phyloP scores from a whole-genome alignment of 1,140 invertebrate genomes.

The Hyles euphorbiae region DNA sequence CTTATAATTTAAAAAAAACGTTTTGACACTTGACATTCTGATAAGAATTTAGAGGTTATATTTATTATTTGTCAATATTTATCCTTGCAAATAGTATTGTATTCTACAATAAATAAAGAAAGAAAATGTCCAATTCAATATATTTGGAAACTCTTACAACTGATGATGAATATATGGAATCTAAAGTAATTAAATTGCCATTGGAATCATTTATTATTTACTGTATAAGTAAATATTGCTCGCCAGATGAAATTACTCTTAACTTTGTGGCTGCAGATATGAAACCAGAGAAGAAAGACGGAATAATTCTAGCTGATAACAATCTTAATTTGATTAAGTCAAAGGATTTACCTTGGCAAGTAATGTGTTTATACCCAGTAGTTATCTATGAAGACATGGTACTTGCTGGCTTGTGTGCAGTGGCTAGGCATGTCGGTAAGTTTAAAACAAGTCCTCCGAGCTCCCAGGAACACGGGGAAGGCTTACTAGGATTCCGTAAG shows the following conservation, averaged over 20 bases:
- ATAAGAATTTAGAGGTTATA: no score
- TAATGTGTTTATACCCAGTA: constrained; percentile 77
- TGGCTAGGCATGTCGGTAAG: constrained; percentile 81
- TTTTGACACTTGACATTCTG: no score
- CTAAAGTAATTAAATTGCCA: constrained; percentile 23
- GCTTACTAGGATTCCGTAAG: constrained; percentile 84
- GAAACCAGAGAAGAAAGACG: constrained; percentile 14
- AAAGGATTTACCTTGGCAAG: constrained; percentile 49
- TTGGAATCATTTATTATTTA: constrained; percentile 51
- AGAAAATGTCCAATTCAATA: constrained; percentile 24
- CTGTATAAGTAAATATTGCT: constrained; percentile 63
- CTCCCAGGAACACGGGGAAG: constrained; percentile 61
- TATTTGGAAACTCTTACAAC: constrained; percentile 28
- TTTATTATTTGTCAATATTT: no score
- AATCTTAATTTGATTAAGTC: constrained; percentile 27
- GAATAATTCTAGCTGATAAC: constrained; percentile 25
- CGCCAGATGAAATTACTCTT: constrained; percentile 35
- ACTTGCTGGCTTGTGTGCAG: constrained; percentile 82
- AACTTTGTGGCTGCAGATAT: constrained; percentile 34
- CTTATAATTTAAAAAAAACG: no score
- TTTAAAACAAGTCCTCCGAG: constrained; percentile 26
- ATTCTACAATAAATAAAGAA: background rate
- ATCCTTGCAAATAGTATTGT: background rate
- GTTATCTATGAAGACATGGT: constrained; percentile 77
- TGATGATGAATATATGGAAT: constrained; percentile 12